phyloP scores from a whole-genome alignment of 2,113 vertebrate species.

The Pteropus alecto region DNA sequence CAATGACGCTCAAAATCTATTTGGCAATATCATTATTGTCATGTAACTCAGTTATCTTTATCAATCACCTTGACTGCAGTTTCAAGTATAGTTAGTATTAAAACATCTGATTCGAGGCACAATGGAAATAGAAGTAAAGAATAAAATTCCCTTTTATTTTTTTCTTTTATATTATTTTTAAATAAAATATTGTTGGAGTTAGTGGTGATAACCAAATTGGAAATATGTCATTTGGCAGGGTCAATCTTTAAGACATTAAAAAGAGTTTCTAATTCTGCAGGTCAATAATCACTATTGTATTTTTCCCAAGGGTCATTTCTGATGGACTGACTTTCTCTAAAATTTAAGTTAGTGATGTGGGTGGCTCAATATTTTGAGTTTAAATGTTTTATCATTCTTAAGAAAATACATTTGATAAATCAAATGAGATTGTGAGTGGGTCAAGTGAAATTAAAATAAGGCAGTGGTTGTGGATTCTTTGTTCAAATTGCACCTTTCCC shows the following conservation, averaged over 20 bases:
- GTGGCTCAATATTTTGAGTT: background rate
- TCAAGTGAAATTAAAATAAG: background rate
- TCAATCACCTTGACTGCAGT: background rate
- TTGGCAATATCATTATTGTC: background rate
- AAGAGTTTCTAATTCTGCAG: background rate
- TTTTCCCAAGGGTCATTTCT: background rate
- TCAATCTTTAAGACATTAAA: background rate
- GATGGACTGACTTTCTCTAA: background rate
- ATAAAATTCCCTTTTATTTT: background rate
- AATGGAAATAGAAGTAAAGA: background rate
- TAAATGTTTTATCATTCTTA: background rate
- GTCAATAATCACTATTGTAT: background rate
- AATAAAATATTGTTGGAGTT: background rate
- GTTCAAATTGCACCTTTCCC: background rate
- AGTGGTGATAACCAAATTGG: background rate
- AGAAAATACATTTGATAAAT: background rate
- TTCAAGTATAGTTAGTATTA: background rate
- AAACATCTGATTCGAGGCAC: background rate
- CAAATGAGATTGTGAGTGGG: background rate
- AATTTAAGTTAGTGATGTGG: background rate
- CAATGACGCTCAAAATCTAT: background rate
- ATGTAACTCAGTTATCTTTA: background rate
- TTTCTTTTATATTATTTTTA: background rate
- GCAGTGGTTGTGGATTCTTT: accelerated
- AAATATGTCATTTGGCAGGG: background rate